Evolutionary conservation across 2,113 vertebrate species (phyloP).

Genomic region (Oryzias curvinotus): DNA sequence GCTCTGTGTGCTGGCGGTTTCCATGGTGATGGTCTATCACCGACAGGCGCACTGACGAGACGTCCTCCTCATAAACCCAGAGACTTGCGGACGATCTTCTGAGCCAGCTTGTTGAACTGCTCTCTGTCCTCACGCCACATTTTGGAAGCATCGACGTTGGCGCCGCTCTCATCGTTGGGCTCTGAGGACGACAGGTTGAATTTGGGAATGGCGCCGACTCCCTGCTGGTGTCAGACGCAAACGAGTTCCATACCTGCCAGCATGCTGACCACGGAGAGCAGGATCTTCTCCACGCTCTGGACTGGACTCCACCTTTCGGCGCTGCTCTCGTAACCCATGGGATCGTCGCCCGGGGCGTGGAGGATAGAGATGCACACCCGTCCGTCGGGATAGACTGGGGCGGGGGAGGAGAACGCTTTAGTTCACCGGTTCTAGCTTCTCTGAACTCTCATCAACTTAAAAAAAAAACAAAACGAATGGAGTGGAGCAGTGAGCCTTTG

Average conservation of each 20-base stretch:
- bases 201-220: neutral
- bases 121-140: constrained; percentile 97
- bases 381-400: constrained; percentile 92
- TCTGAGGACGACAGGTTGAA: constrained; percentile 72
- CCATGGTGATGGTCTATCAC: constrained; percentile 11
- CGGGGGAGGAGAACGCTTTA: neutral
- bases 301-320: constrained; percentile 96
- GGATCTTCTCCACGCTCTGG: constrained; percentile 97
- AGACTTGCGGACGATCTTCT: constrained; percentile 94
- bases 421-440: too few relatives aligned
- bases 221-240: neutral
- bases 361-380: constrained; percentile 98
- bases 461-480: too few relatives aligned
- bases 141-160: constrained; percentile 94
- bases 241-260: constrained; percentile 82
- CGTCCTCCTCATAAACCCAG: constrained; percentile 80
- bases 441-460: too few relatives aligned
- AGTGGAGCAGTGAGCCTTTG: too few relatives aligned
- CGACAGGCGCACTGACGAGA: constrained; percentile 1
- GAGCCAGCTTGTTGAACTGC: constrained; percentile 90
- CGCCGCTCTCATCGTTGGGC: constrained; percentile 95
- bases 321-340: constrained; percentile 98
- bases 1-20: constrained; percentile 12
- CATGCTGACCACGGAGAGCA: constrained; percentile 97
- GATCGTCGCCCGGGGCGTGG: constrained; percentile 93